Evolutionary conservation across 2,888 invertebrate species (phyloP).

Genomic region (Pristionchus maxplancki): DNA sequence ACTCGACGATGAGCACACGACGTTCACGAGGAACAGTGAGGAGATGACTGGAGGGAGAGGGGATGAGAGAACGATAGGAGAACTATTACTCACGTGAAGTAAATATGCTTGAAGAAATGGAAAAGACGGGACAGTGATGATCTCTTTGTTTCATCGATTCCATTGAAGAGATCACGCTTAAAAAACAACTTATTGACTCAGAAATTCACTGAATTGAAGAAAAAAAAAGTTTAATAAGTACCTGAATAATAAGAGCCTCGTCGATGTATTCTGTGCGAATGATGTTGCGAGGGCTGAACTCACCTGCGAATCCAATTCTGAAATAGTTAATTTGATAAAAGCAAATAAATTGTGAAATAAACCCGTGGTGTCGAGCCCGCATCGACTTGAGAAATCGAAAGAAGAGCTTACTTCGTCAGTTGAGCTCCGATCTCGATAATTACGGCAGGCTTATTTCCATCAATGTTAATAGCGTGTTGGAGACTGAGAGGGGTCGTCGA

Average conservation of each 20-base stretch:
- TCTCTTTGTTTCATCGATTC: conserved; percentile 50
- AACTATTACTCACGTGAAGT: conserved; percentile 57
- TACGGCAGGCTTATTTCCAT: conserved; percentile 64
- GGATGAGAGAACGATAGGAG: neutral
- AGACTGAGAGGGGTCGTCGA: conserved; percentile 59
- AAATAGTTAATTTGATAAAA: neutral
- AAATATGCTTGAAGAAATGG: conserved; percentile 62
- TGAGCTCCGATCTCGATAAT: conserved; percentile 74
- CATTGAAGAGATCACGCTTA: conserved; percentile 52
- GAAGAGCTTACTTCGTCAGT: conserved; percentile 65
- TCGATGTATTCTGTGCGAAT: conserved; percentile 61
- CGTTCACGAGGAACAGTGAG: conserved; percentile 94
- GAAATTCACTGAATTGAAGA: neutral
- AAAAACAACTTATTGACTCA: neutral
- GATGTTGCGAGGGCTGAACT: conserved; percentile 64
- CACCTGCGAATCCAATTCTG: conserved; percentile 73
- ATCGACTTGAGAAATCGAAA: neutral
- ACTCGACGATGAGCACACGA: conserved; percentile 92
- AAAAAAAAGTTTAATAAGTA: neutral
- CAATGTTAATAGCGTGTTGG: conserved; percentile 62
- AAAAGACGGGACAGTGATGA: conserved; percentile 53
- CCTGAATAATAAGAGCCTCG: conserved; percentile 37
- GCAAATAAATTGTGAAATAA: neutral
- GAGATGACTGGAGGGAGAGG: conserved; percentile 84
- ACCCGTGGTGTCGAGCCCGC: too few species aligned